Evolutionary conservation across 2,113 vertebrate species (phyloP).

Genomic region (Nycticebus coucang): DNA sequence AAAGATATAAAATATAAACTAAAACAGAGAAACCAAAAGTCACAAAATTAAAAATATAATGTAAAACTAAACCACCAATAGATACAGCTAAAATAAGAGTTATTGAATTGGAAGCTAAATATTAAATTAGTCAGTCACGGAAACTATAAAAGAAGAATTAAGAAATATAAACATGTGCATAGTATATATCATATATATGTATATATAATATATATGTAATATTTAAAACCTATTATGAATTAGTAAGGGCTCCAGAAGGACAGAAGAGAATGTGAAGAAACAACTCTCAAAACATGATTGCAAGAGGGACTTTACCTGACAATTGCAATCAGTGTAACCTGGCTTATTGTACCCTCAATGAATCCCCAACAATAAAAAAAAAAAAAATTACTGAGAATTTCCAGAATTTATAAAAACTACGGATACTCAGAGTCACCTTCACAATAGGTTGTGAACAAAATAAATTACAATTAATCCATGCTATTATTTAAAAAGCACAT

Average conservation of each 20-base stretch:
- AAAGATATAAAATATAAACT: neutral
- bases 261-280: neutral
- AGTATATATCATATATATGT: neutral
- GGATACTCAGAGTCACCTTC: neutral
- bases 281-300: no score
- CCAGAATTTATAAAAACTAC: neutral
- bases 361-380: no score
- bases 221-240: neutral
- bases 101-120: neutral
- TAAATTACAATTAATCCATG: neutral
- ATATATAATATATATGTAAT: neutral
- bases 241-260: neutral
- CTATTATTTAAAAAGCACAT: neutral
- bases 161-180: neutral
- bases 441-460: neutral
- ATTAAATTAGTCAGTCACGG: neutral
- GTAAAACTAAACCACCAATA: constrained; percentile 26
- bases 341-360: no score
- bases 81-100: neutral
- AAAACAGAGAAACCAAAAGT: neutral
- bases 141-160: neutral
- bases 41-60: constrained; percentile 4
- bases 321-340: no score
- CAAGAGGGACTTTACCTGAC: no score
- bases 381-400: neutral